Conservation (phyloP, 2,797 vertebrate genomes). For the Leptatherina wallacei region DNA sequence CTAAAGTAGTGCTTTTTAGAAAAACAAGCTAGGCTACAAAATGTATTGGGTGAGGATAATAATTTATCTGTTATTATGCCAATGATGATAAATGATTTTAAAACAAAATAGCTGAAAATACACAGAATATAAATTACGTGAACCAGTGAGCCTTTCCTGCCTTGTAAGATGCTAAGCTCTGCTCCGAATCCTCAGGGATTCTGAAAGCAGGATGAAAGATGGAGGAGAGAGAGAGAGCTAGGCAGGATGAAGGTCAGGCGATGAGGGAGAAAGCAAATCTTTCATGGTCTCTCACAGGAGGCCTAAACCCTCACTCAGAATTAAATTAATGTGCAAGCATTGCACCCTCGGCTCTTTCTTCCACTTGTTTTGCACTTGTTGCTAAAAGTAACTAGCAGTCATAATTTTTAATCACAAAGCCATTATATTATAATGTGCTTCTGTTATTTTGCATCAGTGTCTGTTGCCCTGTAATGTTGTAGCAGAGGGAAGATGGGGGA, state of each 20-base stretch:
- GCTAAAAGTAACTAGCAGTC: slow-evolving; percentile 16
- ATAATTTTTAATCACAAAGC: slow-evolving; percentile 11
- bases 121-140: slow-evolving; percentile 1
- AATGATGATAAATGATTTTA: not conserved
- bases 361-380: not conserved
- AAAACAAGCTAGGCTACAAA: slow-evolving; percentile 15
- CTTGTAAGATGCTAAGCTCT: slow-evolving; percentile 34
- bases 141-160: slow-evolving; percentile 8
- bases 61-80: not conserved
- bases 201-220: slow-evolving; percentile 53
- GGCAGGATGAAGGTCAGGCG: slow-evolving; percentile 66
- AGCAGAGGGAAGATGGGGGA: not conserved
- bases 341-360: not conserved
- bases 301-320: slow-evolving; percentile 26
- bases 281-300: slow-evolving; percentile 43
- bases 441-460: not conserved
- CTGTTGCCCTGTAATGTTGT: not conserved
- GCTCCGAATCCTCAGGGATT: slow-evolving; percentile 42
- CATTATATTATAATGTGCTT: not conserved
- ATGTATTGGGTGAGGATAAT: not conserved
- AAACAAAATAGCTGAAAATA: not conserved
- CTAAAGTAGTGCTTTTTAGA: slow-evolving; percentile 15
- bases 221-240: slow-evolving; percentile 25
- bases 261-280: slow-evolving; percentile 41
- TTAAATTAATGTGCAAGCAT: slow-evolving; percentile 19